A percentile compares a stretch with the other conserved stretches of the same genome.
These are phyloP conservation scores for Linnaemya vulpina DNA, from an alignment of 2,888 invertebrate species.

Conservation along the genomic window DNA sequence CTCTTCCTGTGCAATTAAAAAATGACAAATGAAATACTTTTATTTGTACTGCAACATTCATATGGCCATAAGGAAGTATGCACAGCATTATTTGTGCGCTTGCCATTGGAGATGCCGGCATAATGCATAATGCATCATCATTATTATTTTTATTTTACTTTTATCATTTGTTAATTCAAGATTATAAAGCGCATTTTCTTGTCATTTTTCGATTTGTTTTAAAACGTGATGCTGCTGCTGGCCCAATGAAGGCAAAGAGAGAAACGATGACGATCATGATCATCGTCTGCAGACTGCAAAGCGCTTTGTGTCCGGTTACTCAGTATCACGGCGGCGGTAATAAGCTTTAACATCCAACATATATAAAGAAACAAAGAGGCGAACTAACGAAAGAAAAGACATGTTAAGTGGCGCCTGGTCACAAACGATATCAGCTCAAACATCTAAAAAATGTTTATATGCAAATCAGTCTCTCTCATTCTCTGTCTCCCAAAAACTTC, in stretches of 20 bases:
- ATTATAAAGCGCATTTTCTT: slow-evolving; percentile 82
- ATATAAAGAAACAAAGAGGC: background rate
- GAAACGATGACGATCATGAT: slow-evolving; percentile 20
- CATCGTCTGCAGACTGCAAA: slow-evolving; percentile 6
- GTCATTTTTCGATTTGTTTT: slow-evolving; percentile 80
- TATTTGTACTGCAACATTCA: slow-evolving; percentile 44
- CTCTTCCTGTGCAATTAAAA: background rate
- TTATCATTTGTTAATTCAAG: slow-evolving; percentile 80
- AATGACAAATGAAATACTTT: slow-evolving; percentile 25
- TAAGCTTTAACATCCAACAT: slow-evolving; percentile 71
- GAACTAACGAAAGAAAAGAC: slow-evolving; percentile 39
- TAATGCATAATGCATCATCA: slow-evolving; percentile 56
- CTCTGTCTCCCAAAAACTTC: slow-evolving; percentile 5
- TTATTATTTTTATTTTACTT: slow-evolving; percentile 67
- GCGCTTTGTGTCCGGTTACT: slow-evolving; percentile 3
- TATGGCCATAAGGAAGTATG: slow-evolving; percentile 32
- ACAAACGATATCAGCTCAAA: slow-evolving; percentile 47
- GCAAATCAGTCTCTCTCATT: slow-evolving; percentile 41
- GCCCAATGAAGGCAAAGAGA: slow-evolving; percentile 30
- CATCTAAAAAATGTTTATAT: slow-evolving; percentile 56
- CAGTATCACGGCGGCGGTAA: slow-evolving; percentile 51
- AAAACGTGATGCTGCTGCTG: slow-evolving; percentile 52
- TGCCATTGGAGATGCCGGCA: slow-evolving; percentile 20
- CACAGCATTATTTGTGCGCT: slow-evolving; percentile 6
- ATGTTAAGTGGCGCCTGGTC: slow-evolving; percentile 80